Evolutionary conservation across 2,888 invertebrate species (phyloP).

Genomic region (Pterobdella sp.): DNA sequence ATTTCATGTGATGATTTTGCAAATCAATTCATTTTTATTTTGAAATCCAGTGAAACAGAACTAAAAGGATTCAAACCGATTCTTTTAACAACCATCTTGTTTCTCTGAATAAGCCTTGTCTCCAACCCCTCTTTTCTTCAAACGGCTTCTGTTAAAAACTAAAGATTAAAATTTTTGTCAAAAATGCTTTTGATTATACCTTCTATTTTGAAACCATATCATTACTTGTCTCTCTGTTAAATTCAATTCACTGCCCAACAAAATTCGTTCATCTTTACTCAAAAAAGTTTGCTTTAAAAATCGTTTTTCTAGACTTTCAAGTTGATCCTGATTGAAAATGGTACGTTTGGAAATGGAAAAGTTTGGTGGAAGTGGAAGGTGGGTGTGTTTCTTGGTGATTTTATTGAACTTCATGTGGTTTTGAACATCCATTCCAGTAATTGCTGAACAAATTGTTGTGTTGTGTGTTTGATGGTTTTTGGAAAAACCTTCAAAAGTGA

Average conservation of each 20-base stretch:
- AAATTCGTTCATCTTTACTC: conserved; percentile 36
- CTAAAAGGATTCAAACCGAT: no score
- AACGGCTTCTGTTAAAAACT: conserved; percentile 34
- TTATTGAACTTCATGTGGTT: no score
- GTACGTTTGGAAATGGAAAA: conserved; percentile 29
- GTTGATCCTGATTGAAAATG: conserved; percentile 34
- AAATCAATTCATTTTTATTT: no score
- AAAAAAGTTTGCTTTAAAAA: conserved; percentile 37
- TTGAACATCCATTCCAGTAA: no score
- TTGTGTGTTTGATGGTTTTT: no score
- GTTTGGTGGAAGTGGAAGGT: background rate
- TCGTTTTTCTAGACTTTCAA: conserved; percentile 33
- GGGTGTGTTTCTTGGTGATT: no score
- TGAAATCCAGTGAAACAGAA: no score
- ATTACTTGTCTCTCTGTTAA: conserved; percentile 38
- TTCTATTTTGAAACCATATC: conserved; percentile 40
- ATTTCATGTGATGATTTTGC: no score
- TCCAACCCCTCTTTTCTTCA: conserved; percentile 37
- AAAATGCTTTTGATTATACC: conserved; percentile 31
- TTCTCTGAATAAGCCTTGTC: conserved; percentile 36
- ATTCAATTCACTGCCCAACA: conserved; percentile 34
- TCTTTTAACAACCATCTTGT: no score
- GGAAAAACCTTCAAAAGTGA: no score
- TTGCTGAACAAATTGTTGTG: no score
- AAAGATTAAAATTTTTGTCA: background rate